These are phyloP conservation scores for Andrena fulva DNA, from an alignment of 2,888 invertebrate genomes.

Conservation along the genomic window DNA sequence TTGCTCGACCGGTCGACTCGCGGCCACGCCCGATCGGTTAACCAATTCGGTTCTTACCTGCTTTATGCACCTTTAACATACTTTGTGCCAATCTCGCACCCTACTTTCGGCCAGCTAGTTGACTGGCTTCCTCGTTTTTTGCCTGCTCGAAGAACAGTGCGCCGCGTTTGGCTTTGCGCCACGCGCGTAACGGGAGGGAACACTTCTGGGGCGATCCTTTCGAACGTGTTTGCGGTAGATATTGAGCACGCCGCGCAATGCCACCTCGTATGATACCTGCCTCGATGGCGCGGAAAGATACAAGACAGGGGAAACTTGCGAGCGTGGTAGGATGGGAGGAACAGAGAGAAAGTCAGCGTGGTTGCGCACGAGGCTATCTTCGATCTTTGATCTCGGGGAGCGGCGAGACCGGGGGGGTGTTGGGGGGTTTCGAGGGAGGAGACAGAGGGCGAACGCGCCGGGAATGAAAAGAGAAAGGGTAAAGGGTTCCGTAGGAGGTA, in stretches of 20 bases:
- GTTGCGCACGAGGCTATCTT: slow-evolving; percentile 73
- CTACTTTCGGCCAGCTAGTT: slow-evolving; percentile 7
- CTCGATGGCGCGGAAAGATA: neutral
- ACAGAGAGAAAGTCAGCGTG: slow-evolving; percentile 48
- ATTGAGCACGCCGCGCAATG: too few species aligned
- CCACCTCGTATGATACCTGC: too few species aligned
- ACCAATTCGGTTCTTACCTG: slow-evolving; percentile 67
- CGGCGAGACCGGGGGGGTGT: slow-evolving; percentile 58
- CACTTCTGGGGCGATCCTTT: too few species aligned
- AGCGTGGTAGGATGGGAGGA: neutral
- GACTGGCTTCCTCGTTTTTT: neutral
- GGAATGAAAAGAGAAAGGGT: slow-evolving; percentile 24
- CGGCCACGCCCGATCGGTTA: slow-evolving; percentile 77
- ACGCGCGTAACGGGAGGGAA: neutral
- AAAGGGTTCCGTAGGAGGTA: slow-evolving; percentile 72
- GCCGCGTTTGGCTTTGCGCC: neutral
- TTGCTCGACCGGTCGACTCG: slow-evolving; percentile 75
- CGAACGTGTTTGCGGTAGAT: too few species aligned
- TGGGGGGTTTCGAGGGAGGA: slow-evolving; percentile 33
- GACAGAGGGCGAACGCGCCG: slow-evolving; percentile 19
- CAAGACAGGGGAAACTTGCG: neutral
- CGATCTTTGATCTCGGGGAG: slow-evolving; percentile 73
- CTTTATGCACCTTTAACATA: slow-evolving; percentile 63
- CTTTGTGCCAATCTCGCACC: slow-evolving; percentile 61
- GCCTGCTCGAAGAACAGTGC: neutral